Evolutionary conservation across 2,113 vertebrate genomes (phyloP), one percentile per base, ranked within the genome.

Genomic region (Corynorhinus townsendii): DNA sequence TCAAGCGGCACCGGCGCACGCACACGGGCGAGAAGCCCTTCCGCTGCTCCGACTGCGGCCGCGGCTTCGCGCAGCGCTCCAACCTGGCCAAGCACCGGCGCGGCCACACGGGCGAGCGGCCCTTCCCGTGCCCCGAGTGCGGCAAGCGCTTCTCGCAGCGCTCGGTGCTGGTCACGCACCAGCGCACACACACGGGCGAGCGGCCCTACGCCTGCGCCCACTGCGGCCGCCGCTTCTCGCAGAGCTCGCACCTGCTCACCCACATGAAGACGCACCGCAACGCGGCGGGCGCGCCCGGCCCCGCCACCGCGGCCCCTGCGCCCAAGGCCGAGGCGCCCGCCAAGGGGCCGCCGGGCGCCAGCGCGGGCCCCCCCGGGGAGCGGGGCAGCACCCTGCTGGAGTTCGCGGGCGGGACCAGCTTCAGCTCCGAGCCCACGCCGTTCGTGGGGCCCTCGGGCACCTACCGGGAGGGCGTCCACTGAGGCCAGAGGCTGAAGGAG

Each of bases 1-100:
- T 97, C 88, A 97, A 97, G 88, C 92, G 97, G 68, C 97, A 97
- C 1, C 97, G 97, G 4, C 96, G 97, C 90, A 97, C 97, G 54
- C 97, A 97, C 90, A 97, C 97, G 3, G 97, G 97, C 52, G 97
- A 97, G 92, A 97, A 97, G 92, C 97, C 97, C 17, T 97, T 97
- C 90, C 97, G 97, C 68, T 97, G 97, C 28, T 72, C 93, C 7
- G 97, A 97, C 95, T 97, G 97, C n/a, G 97, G 97, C 49, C 97
- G 96, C 4, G 97, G 97, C 85, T 97, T 97, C 7, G 97, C 97
- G 59, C 97, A 97, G 95, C 97, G 97, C 85, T 97, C 97, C 72
- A 97, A 97, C 85, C 95, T 97, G 84, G 97, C 97, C 90, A 97
- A 97, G 77, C 97, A 97, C 95, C 96, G 97, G 88, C 96, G 97